A percentile compares a stretch with the other conserved stretches of the same genome.
phyloP scores from a whole-genome alignment of 2,113 vertebrate genomes.

The Gymnorhina tibicen region DNA sequence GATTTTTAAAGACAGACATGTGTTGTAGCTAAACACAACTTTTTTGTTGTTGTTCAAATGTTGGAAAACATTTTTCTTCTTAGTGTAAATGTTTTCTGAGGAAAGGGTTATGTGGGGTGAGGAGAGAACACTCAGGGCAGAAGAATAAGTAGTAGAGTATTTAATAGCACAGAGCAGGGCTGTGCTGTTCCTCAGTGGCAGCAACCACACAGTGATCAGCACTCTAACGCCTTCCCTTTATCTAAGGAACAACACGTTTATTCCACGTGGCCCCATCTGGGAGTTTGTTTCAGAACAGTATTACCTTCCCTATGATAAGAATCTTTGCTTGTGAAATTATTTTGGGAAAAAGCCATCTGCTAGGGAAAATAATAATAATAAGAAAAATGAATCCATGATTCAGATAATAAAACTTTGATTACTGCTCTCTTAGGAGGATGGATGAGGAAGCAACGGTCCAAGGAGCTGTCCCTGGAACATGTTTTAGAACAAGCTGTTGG shows the following conservation, averaged over 20 bases:
- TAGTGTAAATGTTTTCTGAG: background rate
- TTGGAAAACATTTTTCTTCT: background rate
- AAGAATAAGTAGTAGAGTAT: background rate
- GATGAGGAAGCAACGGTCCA: background rate
- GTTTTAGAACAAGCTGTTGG: background rate
- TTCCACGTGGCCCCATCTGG: background rate
- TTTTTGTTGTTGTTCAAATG: background rate
- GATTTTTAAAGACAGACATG: background rate
- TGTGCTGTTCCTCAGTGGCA: background rate
- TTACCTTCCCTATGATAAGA: background rate
- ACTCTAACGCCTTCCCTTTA: background rate
- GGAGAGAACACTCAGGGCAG: background rate
- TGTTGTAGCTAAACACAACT: background rate
- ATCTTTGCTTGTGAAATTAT: background rate
- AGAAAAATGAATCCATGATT: background rate
- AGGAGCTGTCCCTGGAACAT: background rate
- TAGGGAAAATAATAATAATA: background rate
- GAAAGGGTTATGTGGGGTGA: background rate
- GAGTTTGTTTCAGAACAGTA: conserved; percentile 8
- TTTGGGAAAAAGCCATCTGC: conserved; percentile 15
- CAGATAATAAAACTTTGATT: conserved; percentile 23
- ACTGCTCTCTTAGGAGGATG: background rate
- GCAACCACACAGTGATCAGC: background rate
- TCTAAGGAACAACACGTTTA: background rate
- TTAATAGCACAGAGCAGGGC: background rate